Conservation (phyloP, 2,888 invertebrate species). For the Stenotaenia linearis region DNA sequence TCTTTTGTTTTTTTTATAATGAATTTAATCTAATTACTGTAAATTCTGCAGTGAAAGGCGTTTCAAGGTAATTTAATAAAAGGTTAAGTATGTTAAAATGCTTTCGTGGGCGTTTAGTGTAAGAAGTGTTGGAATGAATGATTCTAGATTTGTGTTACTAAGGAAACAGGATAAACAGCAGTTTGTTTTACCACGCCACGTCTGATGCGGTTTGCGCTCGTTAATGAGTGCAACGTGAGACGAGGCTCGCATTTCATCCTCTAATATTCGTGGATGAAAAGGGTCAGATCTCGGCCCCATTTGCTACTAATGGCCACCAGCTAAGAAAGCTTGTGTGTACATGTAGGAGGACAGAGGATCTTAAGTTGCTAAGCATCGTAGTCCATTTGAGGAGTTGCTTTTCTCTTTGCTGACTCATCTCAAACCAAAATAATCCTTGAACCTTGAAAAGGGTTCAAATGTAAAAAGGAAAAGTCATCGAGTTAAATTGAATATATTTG, state of each 20-base stretch:
- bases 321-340: background rate
- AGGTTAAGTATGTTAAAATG: too few species aligned
- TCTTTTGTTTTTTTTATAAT: too few species aligned
- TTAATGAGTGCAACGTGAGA: slow-evolving; percentile 14
- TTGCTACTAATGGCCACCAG: background rate
- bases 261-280: slow-evolving; percentile 1
- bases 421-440: background rate
- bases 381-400: slow-evolving; percentile 10
- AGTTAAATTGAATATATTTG: slow-evolving; percentile 12
- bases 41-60: too few species aligned
- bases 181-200: background rate
- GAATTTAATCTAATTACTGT: too few species aligned
- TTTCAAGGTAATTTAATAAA: too few species aligned
- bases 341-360: background rate
- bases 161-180: background rate
- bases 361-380: background rate
- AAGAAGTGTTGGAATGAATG: too few species aligned
- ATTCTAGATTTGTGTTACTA: background rate
- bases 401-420: background rate
- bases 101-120: background rate
- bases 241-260: background rate
- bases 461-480: slow-evolving; percentile 1
- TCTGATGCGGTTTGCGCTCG: slow-evolving; percentile 8
- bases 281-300: slow-evolving; percentile 14
- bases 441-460: background rate